Base-by-base conservation (phyloP, 2,888 invertebrate genomes). In the Diaphora mendica region DNA sequence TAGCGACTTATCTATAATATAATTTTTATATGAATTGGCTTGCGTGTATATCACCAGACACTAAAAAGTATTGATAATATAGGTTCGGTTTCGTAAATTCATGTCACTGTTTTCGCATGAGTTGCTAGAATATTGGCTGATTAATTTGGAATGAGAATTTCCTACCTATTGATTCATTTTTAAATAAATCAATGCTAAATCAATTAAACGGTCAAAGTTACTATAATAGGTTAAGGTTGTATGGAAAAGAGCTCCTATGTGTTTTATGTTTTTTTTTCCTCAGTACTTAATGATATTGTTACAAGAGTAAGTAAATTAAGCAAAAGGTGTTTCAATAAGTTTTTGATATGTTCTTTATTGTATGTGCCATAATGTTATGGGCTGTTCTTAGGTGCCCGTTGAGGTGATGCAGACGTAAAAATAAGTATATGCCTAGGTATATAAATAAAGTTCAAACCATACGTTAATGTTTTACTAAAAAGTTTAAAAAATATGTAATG, bases 1-100 rank as follows among this genome's bases (percentile, higher is more conserved):
- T 85, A 83, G 82, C 80, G 75, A 84, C 82, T 86, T 85, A 85
- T 88, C 80, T 86, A 62, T 83, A 79, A 35, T n/a, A 33, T 33
- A 1, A 76, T 77, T 83, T 74, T 71, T 70, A 74, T 80, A 85
- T 78, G 73, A 70, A 71, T 77, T 59, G 74, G 71, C 73, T 82
- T 71, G 55, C 74, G 73, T 76, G 75, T 76, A 72, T 68, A 55
- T 74, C 71, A 75, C 62, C 33, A 26, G 65, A 59, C 55, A 70
- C 72, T 70, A 70, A 74, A 73, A 33, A 42, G 9, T 70, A 62
- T 70, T 42, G 70, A 44, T 42, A 42, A 42, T 39, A 20, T 69
- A n/a, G 30, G 62, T 62, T 62, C 39, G 26, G 62, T 39, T 68
- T 48, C 39, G 68, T 72, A 48, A 42, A 13, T 48, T 48, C 39